These are phyloP conservation scores for Pteronotus mesoamericanus DNA, from an alignment of 2,797 vertebrate species.

Conservation along the genomic window DNA sequence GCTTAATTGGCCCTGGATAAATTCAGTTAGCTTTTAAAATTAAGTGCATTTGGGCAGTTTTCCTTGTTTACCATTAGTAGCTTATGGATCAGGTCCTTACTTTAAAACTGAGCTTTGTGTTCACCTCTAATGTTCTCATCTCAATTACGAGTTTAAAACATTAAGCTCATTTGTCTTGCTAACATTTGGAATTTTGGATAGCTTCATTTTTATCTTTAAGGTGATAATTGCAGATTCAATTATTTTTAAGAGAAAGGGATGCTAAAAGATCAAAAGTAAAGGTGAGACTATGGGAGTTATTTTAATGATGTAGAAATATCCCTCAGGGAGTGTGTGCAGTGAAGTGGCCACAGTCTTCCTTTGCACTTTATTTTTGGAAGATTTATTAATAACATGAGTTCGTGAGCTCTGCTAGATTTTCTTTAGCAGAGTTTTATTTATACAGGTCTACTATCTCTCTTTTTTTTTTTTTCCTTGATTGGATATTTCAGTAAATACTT, in stretches of 20 bases:
- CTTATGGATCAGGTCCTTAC: not conserved
- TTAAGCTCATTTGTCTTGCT: not conserved
- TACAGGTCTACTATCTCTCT: not conserved
- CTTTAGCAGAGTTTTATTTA: not conserved
- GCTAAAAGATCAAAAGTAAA: not conserved
- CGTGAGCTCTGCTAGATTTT: slow-evolving; percentile 18
- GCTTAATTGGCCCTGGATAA: slow-evolving; percentile 22
- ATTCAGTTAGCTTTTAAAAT: slow-evolving; percentile 41
- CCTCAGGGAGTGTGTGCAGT: not conserved
- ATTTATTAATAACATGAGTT: slow-evolving; percentile 26
- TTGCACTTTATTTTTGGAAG: not conserved
- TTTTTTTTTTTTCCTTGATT: not conserved
- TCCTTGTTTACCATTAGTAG: not conserved
- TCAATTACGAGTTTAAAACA: not conserved
- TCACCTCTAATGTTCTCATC: not conserved
- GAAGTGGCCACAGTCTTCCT: not conserved
- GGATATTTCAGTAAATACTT: slow-evolving; percentile 37
- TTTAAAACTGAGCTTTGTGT: not conserved
- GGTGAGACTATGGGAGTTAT: slow-evolving; percentile 20
- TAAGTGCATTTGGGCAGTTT: not conserved
- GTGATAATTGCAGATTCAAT: slow-evolving; percentile 32
- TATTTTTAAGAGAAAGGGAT: slow-evolving; percentile 30
- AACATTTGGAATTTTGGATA: not conserved
- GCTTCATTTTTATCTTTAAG: not conserved
- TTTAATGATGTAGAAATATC: not conserved